Evolutionary conservation across 2,797 vertebrate species (phyloP).

Genomic region (Tympanoctomys barrerae): DNA sequence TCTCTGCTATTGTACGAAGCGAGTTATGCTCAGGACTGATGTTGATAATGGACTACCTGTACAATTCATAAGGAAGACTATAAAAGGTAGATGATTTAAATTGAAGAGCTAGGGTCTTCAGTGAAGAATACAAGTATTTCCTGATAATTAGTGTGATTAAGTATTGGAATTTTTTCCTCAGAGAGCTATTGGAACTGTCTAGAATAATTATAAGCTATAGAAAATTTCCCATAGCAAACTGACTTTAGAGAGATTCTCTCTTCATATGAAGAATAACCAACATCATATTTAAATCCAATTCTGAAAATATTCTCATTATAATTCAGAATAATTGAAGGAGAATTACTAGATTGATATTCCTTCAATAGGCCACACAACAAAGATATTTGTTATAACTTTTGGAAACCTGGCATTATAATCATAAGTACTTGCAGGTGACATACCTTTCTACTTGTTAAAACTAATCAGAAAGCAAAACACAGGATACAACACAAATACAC

Average conservation of each 20-base stretch:
- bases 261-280: background rate
- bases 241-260: background rate
- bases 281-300: slow-evolving; percentile 20
- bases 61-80: background rate
- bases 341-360: background rate
- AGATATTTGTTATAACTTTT: background rate
- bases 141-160: slow-evolving; percentile 22
- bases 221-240: background rate
- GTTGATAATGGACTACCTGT: background rate
- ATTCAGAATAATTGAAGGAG: background rate
- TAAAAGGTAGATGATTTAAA: slow-evolving; percentile 8
- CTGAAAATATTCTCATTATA: slow-evolving; percentile 42
- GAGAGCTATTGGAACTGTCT: slow-evolving; percentile 28
- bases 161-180: slow-evolving; percentile 8
- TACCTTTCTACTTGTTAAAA: background rate
- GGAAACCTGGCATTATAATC: background rate
- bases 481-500: background rate
- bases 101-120: slow-evolving; percentile 25
- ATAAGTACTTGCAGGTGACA: background rate
- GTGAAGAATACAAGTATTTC: slow-evolving; percentile 28
- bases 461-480: background rate
- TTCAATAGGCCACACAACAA: background rate
- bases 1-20: background rate
- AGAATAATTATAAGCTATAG: background rate
- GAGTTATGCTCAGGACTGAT: background rate